Base-by-base conservation (phyloP, 92 coral and sea anemone genomes). In the Bergia puertoricense region DNA sequence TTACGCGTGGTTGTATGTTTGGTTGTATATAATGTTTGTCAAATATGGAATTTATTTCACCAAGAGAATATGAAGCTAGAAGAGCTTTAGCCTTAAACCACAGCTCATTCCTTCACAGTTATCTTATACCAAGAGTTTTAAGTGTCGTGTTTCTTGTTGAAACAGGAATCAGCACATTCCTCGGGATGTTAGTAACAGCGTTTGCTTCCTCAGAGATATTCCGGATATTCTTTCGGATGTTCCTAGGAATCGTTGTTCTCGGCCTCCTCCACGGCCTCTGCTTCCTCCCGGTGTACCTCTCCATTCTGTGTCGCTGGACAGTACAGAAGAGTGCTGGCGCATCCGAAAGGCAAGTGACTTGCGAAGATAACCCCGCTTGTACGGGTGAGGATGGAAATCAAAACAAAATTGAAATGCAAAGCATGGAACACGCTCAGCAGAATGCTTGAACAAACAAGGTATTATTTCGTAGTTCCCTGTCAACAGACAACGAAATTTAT, bases 191-290 rank as follows among this genome's bases (percentile, higher is more conserved):
- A 51, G 91, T 92, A 48, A 71, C 90, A 15, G 91, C 90, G 18
- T 94, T 94, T 74, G 93, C 94, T 42, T 78, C 96, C 11, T 94
- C 96, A 5, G 96, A 92, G 76, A 71, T 92, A 77, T 94, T 92
- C 90, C 86, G 91, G 18, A 93, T 93, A 22, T 93, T 93, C 57
- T 93, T 93, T 75, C 88, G 91, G 41, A 94, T 94, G 94, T 94
- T 94, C 85, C 30, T 94, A 23, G 96, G 96, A 23, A 92, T 94
- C 50, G 94, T 94, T 36, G 86, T 85, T 15, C 88, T 94, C 45
- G 96, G 96, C 13, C 91, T 94, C 56, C 85, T 92, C 22, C 96
- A 94, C 76, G 94, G 96, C 41, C 89, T 94, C 44, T 92, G 93
- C 74, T 91, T 94, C 72, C 81, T 94, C 62, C 96, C 96, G 4